Conservation (phyloP, 2,113 vertebrate genomes). For the Origma solitaria region DNA sequence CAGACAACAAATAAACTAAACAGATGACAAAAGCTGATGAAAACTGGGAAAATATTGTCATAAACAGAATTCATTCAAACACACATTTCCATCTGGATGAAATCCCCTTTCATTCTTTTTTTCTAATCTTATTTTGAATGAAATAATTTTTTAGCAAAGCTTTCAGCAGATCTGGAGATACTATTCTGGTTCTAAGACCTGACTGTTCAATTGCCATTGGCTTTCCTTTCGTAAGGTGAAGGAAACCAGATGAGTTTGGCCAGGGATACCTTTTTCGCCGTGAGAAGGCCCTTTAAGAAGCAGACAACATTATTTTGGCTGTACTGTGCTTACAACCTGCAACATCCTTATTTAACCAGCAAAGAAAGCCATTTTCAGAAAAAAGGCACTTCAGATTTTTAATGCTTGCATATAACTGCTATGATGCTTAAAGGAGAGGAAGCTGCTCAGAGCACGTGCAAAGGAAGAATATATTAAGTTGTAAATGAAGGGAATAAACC, state of each 20-base stretch:
- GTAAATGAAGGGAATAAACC: not conserved
- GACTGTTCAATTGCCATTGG: not conserved
- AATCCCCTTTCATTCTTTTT: not conserved
- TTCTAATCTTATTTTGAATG: not conserved
- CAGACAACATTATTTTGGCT: not conserved
- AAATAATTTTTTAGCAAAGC: not conserved
- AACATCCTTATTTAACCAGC: not conserved
- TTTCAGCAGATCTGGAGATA: not conserved
- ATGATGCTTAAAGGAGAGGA: not conserved
- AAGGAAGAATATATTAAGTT: not conserved
- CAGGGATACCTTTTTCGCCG: not conserved
- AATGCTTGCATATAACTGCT: not conserved
- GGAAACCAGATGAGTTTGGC: not conserved
- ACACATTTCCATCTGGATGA: conserved; percentile 15
- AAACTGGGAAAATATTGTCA: conserved; percentile 21
- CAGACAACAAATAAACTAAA: not conserved
- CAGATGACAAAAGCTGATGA: not conserved
- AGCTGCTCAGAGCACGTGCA: not conserved
- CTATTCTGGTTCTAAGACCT: not conserved
- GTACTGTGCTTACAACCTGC: not conserved
- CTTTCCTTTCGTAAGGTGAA: not conserved
- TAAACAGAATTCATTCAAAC: not conserved
- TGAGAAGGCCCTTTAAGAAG: not conserved
- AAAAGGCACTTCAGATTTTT: not conserved
- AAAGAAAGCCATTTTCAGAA: not conserved